Percentiles rank a stretch among this genome's conserved stretches.
Evolutionary conservation across 2,797 vertebrate species (phyloP).

Genomic region (Sarcophilus harrisii): DNA sequence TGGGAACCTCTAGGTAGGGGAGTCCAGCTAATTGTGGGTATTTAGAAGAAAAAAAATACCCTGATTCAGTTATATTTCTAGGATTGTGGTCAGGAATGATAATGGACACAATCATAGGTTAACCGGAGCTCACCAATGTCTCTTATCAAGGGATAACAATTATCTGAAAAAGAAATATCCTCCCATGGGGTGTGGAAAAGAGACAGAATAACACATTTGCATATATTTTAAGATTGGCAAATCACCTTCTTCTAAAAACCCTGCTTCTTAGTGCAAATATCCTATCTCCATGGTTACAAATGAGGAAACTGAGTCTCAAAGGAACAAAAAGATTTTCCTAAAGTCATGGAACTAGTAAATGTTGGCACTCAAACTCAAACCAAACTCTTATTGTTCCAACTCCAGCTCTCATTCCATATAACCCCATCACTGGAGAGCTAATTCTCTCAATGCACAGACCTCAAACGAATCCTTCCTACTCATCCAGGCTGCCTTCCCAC

Average conservation of each 20-base stretch:
- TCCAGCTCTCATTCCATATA: background rate
- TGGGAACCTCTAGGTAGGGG: background rate
- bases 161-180: background rate
- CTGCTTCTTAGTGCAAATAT: background rate
- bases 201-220: background rate
- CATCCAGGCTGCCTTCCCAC: background rate
- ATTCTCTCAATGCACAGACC: conserved; percentile 2
- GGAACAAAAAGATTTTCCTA: background rate
- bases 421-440: background rate
- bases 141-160: background rate
- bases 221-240: background rate
- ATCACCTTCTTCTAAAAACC: background rate
- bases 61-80: background rate
- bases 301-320: background rate
- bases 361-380: background rate
- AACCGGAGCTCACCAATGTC: background rate
- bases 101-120: background rate
- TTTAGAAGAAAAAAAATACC: background rate
- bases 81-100: background rate
- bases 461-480: conserved; percentile 23
- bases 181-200: background rate
- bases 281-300: background rate
- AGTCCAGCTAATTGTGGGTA: background rate
- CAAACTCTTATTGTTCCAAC: background rate
- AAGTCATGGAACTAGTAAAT: background rate